These are phyloP conservation scores for Petrocephalus zakoni DNA, from an alignment of 2,113 vertebrate species.

Conservation along the genomic window DNA sequence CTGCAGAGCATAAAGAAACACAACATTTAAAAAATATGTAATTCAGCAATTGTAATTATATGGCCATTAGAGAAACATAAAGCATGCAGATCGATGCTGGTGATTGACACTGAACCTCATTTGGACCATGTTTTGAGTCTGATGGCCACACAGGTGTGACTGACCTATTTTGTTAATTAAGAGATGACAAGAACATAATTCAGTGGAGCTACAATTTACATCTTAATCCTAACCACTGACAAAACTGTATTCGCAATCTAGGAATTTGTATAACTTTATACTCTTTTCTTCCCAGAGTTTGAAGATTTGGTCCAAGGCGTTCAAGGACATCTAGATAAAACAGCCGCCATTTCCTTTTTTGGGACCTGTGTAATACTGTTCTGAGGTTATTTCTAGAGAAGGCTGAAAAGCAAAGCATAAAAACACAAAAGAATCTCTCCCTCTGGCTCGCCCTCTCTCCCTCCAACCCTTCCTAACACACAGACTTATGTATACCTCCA, in stretches of 20 bases:
- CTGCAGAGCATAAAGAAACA: neutral
- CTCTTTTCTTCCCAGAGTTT: neutral
- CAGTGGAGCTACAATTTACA: neutral
- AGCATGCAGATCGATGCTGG: neutral
- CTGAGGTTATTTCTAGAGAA: neutral
- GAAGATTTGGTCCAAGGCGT: neutral
- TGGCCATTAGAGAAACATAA: neutral
- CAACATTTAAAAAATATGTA: neutral
- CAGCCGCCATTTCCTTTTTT: neutral
- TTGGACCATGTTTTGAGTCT: neutral
- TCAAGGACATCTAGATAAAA: slow-evolving; percentile 8
- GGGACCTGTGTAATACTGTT: neutral
- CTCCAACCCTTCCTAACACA: neutral
- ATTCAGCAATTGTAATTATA: neutral
- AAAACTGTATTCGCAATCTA: neutral
- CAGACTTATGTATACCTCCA: neutral
- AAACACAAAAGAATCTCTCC: neutral
- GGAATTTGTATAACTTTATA: neutral
- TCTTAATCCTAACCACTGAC: neutral
- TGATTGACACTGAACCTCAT: neutral
- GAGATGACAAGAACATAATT: neutral
- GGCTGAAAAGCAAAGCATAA: neutral
- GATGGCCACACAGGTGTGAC: neutral
- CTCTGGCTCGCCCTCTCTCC: neutral
- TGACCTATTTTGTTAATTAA: neutral